phyloP scores from a whole-genome alignment of 2,888 invertebrate species.

The Amblyjoppa fuscipennis region DNA sequence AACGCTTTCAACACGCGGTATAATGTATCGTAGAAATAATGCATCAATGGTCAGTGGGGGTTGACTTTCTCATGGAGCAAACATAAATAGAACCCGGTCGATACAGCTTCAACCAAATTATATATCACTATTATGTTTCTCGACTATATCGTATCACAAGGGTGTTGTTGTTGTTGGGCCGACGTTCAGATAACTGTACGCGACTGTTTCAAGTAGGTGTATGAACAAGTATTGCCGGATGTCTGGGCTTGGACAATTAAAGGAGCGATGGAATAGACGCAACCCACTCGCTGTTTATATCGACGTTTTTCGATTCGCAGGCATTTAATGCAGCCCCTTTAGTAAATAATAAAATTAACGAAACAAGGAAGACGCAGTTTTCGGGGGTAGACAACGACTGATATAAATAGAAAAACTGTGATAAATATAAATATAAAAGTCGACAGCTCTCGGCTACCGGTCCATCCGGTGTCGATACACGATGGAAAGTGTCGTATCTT shows the following conservation, averaged over 20 bases:
- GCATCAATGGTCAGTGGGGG: neutral
- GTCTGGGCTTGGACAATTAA: neutral
- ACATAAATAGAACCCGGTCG: constrained; percentile 4
- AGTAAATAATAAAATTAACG: neutral
- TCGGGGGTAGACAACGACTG: neutral
- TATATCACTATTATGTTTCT: constrained; percentile 6
- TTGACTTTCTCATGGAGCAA: constrained; percentile 5
- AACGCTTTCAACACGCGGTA: constrained; percentile 9
- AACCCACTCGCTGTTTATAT: neutral
- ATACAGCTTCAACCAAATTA: neutral
- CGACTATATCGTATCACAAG: constrained; percentile 50
- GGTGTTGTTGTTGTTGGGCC: constrained; percentile 17
- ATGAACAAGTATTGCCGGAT: neutral
- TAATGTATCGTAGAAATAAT: constrained; percentile 4
- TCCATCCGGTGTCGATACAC: neutral
- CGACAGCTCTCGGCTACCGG: neutral
- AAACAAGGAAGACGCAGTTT: constrained; percentile 2
- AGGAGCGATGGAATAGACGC: neutral
- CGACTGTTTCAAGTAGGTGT: neutral
- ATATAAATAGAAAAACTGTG: neutral
- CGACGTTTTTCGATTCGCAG: neutral
- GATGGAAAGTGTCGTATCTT: constrained; percentile 28
- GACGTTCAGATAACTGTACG: constrained; percentile 1
- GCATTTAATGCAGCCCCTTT: neutral
- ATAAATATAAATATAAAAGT: constrained; percentile 4